Evolutionary conservation across 92 coral and sea anemone genomes (phyloP), one percentile per base, ranked within the genome.

Genomic region (Palythoa heliodiscus): DNA sequence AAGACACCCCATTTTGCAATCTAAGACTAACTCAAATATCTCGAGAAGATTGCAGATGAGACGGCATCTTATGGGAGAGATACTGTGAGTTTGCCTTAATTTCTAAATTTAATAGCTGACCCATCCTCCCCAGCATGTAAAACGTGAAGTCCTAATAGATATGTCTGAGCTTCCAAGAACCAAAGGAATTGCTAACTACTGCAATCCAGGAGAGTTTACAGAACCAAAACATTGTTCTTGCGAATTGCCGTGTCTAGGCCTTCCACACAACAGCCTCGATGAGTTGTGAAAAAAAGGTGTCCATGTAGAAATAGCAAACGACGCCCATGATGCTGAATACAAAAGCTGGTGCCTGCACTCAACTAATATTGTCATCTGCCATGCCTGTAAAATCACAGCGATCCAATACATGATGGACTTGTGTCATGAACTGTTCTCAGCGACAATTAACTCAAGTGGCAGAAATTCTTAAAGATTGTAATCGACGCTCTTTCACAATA

Each of bases 381-480:
- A 89, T 84, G 90, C 94, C n/a, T 86, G 94, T 64, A 57, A 89
- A 92, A 29, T 29, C 35, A 29, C 35, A 29, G 35, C 35, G 35
- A 29, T 29, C 71, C 35, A 29, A 29, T 0, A 29, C 35, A 87
- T 92, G 91, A 92, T 89, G 92, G 92, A 89, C 84, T 86, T 80
- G 70, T 89, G 92, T 73, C 82, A 80, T 17, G 92, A 92, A 74
- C 84, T 89, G 83, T 92, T 76, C 70, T 87, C 87, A 40, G 89
- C 85, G 93, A 92, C 93, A 92, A 92, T 78, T 90, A 90, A 76
- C 95, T 90, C 64, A 92, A 93, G 89, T 82, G 91, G 78, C 95
- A 92, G 93, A 87, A 73, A 68, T 90, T 90, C 89, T 50, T 90
- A 81, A 75, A 90, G 73, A 64, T 90, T 37, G 88, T 87, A 70